A percentile compares a stretch with the other conserved stretches of the same genome.
phyloP scores from a whole-genome alignment of 2,113 vertebrate genomes.

The Isichthys henryi region DNA sequence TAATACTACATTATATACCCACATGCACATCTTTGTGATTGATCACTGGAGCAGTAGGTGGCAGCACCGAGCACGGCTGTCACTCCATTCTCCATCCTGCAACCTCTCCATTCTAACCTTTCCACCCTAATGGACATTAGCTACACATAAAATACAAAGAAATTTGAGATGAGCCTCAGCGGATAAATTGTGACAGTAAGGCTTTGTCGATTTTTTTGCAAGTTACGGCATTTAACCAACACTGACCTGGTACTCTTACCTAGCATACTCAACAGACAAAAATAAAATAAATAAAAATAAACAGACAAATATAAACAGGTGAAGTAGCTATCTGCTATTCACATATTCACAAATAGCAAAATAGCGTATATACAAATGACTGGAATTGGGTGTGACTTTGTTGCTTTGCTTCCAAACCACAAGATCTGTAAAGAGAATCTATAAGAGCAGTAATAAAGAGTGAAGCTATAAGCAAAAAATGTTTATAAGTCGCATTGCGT shows the following conservation, averaged over 20 bases:
- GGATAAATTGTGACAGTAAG: background rate
- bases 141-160: background rate
- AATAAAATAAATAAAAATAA: background rate
- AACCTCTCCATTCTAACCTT: background rate
- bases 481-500: background rate
- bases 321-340: background rate
- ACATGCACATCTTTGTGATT: background rate
- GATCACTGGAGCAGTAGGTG: background rate
- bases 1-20: background rate
- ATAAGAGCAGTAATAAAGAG: background rate
- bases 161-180: background rate
- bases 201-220: background rate
- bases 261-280: background rate
- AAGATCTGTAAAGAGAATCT: background rate
- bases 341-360: background rate
- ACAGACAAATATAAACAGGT: background rate
- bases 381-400: background rate
- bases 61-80: conserved; percentile 1
- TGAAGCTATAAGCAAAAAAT: background rate
- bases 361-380: background rate
- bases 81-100: background rate
- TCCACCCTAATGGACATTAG: background rate
- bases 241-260: background rate
- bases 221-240: background rate
- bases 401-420: background rate